Conservation (phyloP, 2,888 invertebrate genomes). For the Drosophila sordidula region DNA sequence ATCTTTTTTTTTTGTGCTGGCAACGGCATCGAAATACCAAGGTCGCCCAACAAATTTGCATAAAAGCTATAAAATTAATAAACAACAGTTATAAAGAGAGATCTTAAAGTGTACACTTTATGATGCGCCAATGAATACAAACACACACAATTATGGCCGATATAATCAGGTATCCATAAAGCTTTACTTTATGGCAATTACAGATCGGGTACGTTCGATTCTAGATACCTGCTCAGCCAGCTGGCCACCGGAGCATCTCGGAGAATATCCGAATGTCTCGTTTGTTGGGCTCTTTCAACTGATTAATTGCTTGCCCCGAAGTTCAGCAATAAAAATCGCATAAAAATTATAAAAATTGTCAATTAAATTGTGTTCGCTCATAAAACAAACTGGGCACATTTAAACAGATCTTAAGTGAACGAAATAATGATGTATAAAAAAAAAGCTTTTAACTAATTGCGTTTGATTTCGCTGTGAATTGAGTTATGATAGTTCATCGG, state of each 20-base stretch:
- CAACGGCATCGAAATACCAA: constrained; percentile 26
- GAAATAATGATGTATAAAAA: neutral
- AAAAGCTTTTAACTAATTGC: constrained; percentile 27
- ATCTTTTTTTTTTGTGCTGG: neutral
- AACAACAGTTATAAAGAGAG: constrained; percentile 26
- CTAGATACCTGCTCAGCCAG: neutral
- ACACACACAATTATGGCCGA: constrained; percentile 1
- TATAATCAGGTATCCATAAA: constrained; percentile 5
- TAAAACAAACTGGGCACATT: constrained; percentile 2
- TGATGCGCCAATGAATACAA: constrained; percentile 12
- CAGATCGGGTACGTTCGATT: neutral
- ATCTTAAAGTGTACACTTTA: constrained; percentile 27
- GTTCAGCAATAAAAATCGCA: constrained; percentile 1
- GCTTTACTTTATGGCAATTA: neutral
- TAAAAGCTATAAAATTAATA: neutral
- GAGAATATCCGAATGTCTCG: neutral
- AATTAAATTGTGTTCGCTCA: constrained; percentile 4
- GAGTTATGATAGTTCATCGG: constrained; percentile 33
- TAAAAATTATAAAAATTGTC: constrained; percentile 9
- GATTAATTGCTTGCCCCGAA: neutral
- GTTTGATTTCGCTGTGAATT: constrained; percentile 25
- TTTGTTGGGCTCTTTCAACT: neutral
- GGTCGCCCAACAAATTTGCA: constrained; percentile 30
- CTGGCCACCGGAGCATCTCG: too few relatives aligned
- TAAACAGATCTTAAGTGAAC: neutral